Percentiles rank a stretch among this genome's conserved stretches.
phyloP scores from a whole-genome alignment of 2,113 vertebrate species.

The Cochlearius cochlearius region DNA sequence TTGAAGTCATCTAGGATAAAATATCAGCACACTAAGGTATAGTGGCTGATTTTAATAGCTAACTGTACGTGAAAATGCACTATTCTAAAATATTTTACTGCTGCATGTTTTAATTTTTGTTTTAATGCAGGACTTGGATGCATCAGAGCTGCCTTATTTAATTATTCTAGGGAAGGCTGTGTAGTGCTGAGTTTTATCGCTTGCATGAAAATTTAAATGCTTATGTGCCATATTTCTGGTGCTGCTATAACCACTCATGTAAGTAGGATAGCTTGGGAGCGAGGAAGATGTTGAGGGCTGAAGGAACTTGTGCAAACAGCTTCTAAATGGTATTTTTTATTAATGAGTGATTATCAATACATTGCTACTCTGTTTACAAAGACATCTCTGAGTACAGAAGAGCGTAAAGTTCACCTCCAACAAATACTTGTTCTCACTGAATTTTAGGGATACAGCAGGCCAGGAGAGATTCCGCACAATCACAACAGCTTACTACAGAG shows the following conservation, averaged over 20 bases:
- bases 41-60: background rate
- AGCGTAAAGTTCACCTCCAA: background rate
- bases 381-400: background rate
- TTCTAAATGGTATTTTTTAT: background rate
- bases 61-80: background rate
- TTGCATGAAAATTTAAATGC: background rate
- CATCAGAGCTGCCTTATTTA: background rate
- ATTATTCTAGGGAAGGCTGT: background rate
- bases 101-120: background rate
- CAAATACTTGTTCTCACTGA: background rate
- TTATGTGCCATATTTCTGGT: background rate
- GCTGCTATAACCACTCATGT: background rate
- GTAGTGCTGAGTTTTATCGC: background rate
- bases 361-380: background rate
- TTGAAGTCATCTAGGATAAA: background rate
- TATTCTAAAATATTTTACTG: background rate
- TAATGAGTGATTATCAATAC: background rate
- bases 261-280: background rate
- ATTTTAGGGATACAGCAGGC: conserved; percentile 87
- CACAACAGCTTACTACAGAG: conserved; percentile 92
- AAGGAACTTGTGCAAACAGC: background rate
- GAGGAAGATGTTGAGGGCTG: background rate
- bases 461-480: conserved; percentile 93
- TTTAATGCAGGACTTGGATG: background rate
- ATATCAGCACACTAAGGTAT: background rate